Percentiles rank a stretch among this genome's conserved stretches.
These are phyloP conservation scores for Amphiduros pacificus DNA, from an alignment of 2,888 invertebrate genomes.

Conservation along the genomic window DNA sequence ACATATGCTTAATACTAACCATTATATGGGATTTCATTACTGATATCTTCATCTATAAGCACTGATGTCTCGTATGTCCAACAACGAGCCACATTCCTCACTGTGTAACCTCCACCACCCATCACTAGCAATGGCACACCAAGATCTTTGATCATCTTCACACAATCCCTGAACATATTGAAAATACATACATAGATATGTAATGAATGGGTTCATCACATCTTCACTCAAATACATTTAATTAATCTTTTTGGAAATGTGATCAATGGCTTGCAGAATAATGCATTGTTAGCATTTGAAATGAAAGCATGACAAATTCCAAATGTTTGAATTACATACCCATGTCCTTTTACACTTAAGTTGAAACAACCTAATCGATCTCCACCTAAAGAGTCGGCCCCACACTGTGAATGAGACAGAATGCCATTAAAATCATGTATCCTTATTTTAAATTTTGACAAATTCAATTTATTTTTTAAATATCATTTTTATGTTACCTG, in stretches of 20 bases:
- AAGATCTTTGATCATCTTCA: constrained; percentile 89
- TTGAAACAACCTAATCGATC: constrained; percentile 96
- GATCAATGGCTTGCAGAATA: too few species aligned
- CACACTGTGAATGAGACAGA: constrained; percentile 78
- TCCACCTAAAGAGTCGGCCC: constrained; percentile 95
- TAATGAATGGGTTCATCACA: too few species aligned
- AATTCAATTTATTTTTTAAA: too few species aligned
- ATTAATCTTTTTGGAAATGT: too few species aligned
- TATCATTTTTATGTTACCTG: constrained; percentile 52
- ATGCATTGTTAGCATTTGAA: too few species aligned
- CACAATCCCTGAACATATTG: constrained; percentile 85
- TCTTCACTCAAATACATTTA: too few species aligned
- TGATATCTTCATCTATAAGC: constrained; percentile 86
- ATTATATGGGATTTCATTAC: constrained; percentile 91
- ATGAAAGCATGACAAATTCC: not conserved
- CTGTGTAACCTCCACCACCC: constrained; percentile 84
- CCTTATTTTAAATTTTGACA: too few species aligned
- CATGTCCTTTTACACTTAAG: constrained; percentile 90
- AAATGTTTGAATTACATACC: constrained; percentile 60
- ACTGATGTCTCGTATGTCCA: constrained; percentile 99
- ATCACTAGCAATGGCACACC: constrained; percentile 90
- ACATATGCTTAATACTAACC: constrained; percentile 40
- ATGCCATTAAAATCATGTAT: too few species aligned
- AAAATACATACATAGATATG: too few species aligned
- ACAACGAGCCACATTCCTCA: constrained; percentile 94